These are phyloP conservation scores for Micropoecilia bifurca DNA, from an alignment of 2,797 vertebrate species.

Conservation along the genomic window DNA sequence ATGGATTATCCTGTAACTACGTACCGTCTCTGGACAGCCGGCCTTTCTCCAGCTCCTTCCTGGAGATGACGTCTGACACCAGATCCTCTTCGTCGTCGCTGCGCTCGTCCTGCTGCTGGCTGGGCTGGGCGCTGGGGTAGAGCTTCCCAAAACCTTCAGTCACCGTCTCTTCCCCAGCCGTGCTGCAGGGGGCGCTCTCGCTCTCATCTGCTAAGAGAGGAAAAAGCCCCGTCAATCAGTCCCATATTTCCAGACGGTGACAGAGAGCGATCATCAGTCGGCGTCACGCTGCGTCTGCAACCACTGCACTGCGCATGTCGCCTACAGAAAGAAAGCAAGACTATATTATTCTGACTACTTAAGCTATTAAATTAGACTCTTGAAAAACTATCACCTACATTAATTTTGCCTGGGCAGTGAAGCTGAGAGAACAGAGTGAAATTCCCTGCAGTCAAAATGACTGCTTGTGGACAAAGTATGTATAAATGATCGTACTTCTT, in stretches of 20 bases:
- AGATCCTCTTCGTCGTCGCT: slow-evolving; percentile 86
- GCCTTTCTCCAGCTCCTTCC: slow-evolving; percentile 91
- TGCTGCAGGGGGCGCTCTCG: slow-evolving; percentile 19
- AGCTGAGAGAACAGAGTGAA: too few relatives aligned
- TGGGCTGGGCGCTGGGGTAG: slow-evolving; percentile 83
- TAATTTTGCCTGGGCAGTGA: too few relatives aligned
- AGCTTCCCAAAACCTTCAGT: slow-evolving; percentile 93
- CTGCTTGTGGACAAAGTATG: too few relatives aligned
- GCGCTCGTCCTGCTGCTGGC: slow-evolving; percentile 78
- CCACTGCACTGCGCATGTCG: too few relatives aligned
- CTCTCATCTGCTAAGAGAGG: slow-evolving; percentile 23
- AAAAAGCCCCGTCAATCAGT: neutral
- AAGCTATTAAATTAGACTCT: too few relatives aligned
- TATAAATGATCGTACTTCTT: too few relatives aligned
- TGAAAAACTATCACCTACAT: too few relatives aligned
- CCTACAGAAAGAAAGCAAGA: too few relatives aligned
- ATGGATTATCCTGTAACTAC: neutral
- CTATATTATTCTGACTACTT: too few relatives aligned
- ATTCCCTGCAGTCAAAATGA: too few relatives aligned
- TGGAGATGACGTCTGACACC: slow-evolving; percentile 90
- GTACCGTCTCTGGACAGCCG: slow-evolving; percentile 92
- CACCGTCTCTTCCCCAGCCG: slow-evolving; percentile 34
- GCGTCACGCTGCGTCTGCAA: too few relatives aligned
- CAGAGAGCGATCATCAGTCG: neutral
- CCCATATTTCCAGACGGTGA: neutral